These are phyloP conservation scores for Brassicogethes aeneus DNA, from an alignment of 2,888 invertebrate species.

Conservation along the genomic window DNA sequence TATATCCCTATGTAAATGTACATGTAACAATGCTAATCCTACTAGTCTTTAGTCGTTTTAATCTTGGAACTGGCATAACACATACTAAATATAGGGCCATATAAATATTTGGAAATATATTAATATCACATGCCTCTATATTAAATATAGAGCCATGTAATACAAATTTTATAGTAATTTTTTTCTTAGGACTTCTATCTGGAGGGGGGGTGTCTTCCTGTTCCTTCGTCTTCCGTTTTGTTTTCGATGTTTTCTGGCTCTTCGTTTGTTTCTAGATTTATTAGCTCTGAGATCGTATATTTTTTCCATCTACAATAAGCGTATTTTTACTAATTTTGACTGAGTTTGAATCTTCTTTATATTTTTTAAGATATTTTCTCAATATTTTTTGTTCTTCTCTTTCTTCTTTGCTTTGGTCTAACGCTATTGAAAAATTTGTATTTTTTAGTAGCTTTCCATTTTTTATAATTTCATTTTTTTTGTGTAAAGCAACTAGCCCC, in stretches of 20 bases:
- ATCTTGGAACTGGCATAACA: no score
- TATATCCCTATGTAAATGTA: no score
- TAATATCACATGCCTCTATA: no score
- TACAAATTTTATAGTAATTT: no score
- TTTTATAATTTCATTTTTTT: not conserved
- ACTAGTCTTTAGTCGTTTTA: no score
- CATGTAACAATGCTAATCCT: no score
- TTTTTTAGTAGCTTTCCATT: not conserved
- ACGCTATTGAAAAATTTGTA: not conserved
- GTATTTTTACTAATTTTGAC: not conserved
- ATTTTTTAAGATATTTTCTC: no score
- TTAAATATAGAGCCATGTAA: no score
- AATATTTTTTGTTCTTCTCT: not conserved
- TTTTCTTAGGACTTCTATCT: no score
- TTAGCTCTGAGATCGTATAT: not conserved
- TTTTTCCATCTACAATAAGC: not conserved
- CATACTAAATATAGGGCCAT: no score
- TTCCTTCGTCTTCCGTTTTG: not conserved
- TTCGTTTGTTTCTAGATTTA: not conserved
- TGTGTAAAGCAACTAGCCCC: not conserved
- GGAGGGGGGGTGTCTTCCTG: not conserved
- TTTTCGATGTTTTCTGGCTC: not conserved
- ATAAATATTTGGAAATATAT: no score
- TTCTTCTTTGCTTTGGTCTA: conserved; percentile 1
- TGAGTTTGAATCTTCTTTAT: not conserved